Evolutionary conservation across 2,797 vertebrate genomes (phyloP).

Genomic region (Poliocrania exsul): DNA sequence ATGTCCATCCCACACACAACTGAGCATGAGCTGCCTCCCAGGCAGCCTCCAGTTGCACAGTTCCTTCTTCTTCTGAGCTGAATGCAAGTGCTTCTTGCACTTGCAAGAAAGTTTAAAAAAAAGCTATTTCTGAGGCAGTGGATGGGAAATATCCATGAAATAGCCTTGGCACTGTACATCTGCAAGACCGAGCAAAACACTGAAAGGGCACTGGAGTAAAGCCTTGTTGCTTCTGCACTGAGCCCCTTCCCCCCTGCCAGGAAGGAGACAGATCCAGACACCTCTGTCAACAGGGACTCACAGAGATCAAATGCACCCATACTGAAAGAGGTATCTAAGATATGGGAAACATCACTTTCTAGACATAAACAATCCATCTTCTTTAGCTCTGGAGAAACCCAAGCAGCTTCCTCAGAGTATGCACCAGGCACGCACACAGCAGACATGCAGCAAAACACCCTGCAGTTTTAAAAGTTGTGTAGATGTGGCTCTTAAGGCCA

Average conservation of each 20-base stretch:
- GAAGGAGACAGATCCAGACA: fast-evolving
- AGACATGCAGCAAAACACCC: background rate
- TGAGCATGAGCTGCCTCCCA: fast-evolving
- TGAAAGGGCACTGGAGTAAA: background rate
- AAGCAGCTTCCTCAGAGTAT: background rate
- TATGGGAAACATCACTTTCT: background rate
- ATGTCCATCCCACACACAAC: fast-evolving
- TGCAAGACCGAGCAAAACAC: background rate
- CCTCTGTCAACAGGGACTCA: background rate
- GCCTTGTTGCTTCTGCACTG: fast-evolving
- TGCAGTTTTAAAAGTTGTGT: background rate
- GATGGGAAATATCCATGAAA: background rate
- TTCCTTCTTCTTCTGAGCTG: background rate
- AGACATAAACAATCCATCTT: background rate
- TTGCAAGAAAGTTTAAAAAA: background rate
- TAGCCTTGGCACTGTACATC: background rate
- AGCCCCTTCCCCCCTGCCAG: fast-evolving
- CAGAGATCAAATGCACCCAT: background rate
- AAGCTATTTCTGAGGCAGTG: background rate
- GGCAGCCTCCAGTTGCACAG: background rate
- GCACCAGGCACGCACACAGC: fast-evolving
- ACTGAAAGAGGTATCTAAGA: background rate
- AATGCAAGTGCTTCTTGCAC: background rate
- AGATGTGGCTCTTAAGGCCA: background rate
- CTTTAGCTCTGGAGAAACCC: background rate